Evolutionary conservation across 2,888 invertebrate genomes (phyloP).

Genomic region (Sinhomidia bicolor): DNA sequence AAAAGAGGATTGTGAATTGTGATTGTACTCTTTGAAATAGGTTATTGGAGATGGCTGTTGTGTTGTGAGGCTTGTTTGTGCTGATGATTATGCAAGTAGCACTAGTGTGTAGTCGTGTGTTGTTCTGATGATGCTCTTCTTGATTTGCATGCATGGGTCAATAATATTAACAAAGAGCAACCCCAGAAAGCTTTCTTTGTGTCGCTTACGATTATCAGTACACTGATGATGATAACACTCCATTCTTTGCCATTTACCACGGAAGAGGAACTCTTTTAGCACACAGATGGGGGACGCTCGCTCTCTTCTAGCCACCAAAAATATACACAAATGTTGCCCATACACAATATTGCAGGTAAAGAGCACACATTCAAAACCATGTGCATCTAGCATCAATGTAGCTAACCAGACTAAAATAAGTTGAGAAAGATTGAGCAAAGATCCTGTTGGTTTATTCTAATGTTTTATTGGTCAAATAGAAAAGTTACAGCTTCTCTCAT

Average conservation of each 20-base stretch:
- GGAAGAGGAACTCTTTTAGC: constrained; percentile 62
- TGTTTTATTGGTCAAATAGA: neutral
- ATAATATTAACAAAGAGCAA: neutral
- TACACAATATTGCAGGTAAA: too few species aligned
- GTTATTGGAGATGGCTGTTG: neutral
- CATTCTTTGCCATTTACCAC: constrained; percentile 26
- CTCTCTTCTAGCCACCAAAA: constrained; percentile 48
- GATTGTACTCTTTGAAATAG: constrained; percentile 24
- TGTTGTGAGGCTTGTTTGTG: too few species aligned
- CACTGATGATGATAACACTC: neutral
- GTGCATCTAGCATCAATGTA: neutral
- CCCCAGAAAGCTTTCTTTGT: constrained; percentile 18
- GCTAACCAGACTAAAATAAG: neutral
- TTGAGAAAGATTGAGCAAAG: neutral
- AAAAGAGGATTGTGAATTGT: neutral
- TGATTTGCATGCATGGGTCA: neutral
- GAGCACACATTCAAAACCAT: neutral
- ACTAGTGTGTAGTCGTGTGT: neutral
- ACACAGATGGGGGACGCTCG: too few species aligned
- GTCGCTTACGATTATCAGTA: neutral
- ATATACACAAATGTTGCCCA: too few species aligned
- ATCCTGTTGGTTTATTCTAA: constrained; percentile 46
- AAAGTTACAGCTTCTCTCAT: neutral
- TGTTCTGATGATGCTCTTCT: neutral
- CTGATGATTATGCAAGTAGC: neutral